A percentile compares a stretch with the other conserved stretches of the same genome.
phyloP scores from a whole-genome alignment of 1,140 invertebrate genomes.

The Vanessa tameamea region DNA sequence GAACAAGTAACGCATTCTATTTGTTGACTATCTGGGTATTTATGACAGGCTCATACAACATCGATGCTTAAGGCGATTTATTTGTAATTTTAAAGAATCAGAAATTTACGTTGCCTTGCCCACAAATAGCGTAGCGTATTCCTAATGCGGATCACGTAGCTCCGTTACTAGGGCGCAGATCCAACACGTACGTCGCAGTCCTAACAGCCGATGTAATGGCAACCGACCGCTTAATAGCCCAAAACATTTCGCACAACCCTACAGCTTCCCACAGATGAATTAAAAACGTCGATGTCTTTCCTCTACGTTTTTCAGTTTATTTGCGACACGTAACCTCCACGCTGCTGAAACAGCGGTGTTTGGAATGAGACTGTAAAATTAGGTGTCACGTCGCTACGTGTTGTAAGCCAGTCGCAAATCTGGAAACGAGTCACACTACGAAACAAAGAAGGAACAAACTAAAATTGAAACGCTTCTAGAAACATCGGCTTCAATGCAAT shows the following conservation, averaged over 20 bases:
- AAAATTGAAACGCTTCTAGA: constrained; percentile 32
- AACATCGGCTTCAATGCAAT: constrained; percentile 12
- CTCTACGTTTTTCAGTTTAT: constrained; percentile 54
- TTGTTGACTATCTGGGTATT: too few relatives aligned
- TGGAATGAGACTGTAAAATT: constrained; percentile 30
- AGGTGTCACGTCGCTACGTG: constrained; percentile 23
- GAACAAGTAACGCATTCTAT: too few relatives aligned
- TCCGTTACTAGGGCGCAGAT: constrained; percentile 64
- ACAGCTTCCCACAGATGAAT: constrained; percentile 58
- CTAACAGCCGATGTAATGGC: constrained; percentile 71
- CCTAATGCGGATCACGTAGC: constrained; percentile 57
- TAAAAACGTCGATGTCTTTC: constrained; percentile 63
- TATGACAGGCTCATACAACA: not conserved
- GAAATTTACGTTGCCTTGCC: constrained; percentile 18
- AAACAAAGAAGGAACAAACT: constrained; percentile 36
- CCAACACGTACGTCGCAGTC: constrained; percentile 64
- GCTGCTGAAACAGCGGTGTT: constrained; percentile 32
- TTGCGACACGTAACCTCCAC: constrained; percentile 37
- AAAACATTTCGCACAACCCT: constrained; percentile 49
- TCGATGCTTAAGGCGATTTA: not conserved
- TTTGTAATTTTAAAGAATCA: constrained; percentile 17
- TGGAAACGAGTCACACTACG: constrained; percentile 26
- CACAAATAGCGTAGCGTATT: constrained; percentile 28
- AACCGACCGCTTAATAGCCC: constrained; percentile 55
- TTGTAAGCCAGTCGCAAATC: constrained; percentile 23